A percentile compares a stretch with the other conserved stretches of the same genome.
These are phyloP conservation scores for Alces alces DNA, from an alignment of 2,113 vertebrate species.

Conservation along the genomic window DNA sequence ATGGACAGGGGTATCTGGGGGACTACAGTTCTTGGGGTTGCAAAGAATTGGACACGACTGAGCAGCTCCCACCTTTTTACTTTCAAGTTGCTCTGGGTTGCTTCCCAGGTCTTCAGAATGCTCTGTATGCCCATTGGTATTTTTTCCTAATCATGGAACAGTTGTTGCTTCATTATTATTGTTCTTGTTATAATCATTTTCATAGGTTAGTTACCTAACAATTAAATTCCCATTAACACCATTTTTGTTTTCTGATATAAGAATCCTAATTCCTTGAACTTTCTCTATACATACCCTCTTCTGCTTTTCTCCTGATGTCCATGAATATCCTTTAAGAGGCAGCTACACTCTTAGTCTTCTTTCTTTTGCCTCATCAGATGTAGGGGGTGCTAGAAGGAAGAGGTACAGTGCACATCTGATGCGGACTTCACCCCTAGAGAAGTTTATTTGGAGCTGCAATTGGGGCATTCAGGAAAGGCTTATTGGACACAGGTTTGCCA, in stretches of 20 bases:
- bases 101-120: background rate
- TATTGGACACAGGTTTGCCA: slow-evolving; percentile 37
- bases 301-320: background rate
- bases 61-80: background rate
- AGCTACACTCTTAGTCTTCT: background rate
- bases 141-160: background rate
- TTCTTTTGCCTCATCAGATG: background rate
- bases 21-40: background rate
- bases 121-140: background rate
- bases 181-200: background rate
- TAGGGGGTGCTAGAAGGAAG: background rate
- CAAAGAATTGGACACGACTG: background rate
- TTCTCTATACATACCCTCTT: background rate
- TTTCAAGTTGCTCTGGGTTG: background rate
- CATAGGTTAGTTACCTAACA: background rate
- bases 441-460: background rate
- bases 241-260: background rate
- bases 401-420: background rate
- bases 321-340: background rate
- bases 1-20: background rate
- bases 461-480: background rate
- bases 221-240: background rate
- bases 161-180: background rate
- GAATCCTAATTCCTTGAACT: background rate
- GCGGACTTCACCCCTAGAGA: background rate